These are phyloP conservation scores for Steinernema hermaphroditum DNA, from an alignment of 2,888 invertebrate species.

Conservation along the genomic window DNA sequence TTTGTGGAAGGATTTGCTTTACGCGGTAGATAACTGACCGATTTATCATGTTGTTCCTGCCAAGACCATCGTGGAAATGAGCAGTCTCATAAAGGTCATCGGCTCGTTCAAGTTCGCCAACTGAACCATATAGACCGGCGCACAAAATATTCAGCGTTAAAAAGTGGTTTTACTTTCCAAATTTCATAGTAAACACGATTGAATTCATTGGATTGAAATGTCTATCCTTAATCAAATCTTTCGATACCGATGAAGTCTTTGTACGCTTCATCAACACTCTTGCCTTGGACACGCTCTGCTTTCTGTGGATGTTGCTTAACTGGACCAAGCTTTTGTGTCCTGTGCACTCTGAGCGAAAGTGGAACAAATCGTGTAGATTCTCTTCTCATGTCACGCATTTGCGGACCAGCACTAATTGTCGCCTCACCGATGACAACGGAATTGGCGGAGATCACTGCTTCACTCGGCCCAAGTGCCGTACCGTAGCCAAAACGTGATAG, in stretches of 20 bases:
- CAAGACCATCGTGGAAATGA: too few species aligned
- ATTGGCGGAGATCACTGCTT: not conserved
- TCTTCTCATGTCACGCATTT: slow-evolving; percentile 74
- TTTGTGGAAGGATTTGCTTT: too few species aligned
- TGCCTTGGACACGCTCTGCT: slow-evolving; percentile 43
- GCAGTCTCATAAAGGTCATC: too few species aligned
- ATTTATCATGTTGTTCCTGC: too few species aligned
- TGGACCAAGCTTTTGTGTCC: not conserved
- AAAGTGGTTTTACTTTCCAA: too few species aligned
- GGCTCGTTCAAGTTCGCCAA: too few species aligned
- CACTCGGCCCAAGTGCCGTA: not conserved
- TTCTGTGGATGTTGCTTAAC: not conserved
- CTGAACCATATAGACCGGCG: too few species aligned
- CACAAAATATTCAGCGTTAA: too few species aligned
- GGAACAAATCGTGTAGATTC: slow-evolving; percentile 77
- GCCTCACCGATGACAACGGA: not conserved
- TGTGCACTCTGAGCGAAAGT: slow-evolving; percentile 23
- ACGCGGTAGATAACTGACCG: too few species aligned
- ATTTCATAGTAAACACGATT: too few species aligned
- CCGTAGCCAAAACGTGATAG: not conserved
- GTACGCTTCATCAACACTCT: slow-evolving; percentile 91
- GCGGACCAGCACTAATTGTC: slow-evolving; percentile 82
- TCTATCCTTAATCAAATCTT: too few species aligned
- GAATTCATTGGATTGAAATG: too few species aligned
- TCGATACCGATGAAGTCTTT: slow-evolving; percentile 98